Evolutionary conservation across 2,797 vertebrate species (phyloP), one percentile per base, ranked within the genome.

Genomic region (Paedocypris micromegethes): DNA sequence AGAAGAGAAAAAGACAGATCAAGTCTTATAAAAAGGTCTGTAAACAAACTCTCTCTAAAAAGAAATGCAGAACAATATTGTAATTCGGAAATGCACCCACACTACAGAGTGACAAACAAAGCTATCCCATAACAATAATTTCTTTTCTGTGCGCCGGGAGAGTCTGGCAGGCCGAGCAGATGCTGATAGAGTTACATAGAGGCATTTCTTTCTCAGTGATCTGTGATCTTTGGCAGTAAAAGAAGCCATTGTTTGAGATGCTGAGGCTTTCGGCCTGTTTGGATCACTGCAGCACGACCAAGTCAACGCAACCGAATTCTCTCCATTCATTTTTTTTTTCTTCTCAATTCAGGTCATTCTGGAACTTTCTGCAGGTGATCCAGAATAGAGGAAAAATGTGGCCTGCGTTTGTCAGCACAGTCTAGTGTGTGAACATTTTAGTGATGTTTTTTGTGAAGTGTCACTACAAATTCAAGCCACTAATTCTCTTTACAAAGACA

Each of bases 181-280:
- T 71, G 64, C 66, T 70, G 72, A 76, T 70, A 72, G 69, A 74
- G 63, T 69, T 77, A 71, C 77, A 77, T 9, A 23, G 52, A 58
- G 59, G 63, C 75, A 75, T 73, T 73, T 73, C 59, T 75, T 75
- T 73, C 78, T 76, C 73, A 75, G 72, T 64, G 72, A 71, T 72
- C 73, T 64, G 23, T 64, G 67, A 43, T 68, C 55, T 64, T 71
- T 70, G 70, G 67, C 60, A 46, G 55, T 42, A 75, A 72, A 72
- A 75, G 51, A 58, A 54, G 49, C 49, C 75, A 74, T 76, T 76
- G 77, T 77, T 77, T 67, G 57, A 53, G 48, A 46, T 62, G 49
- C 58, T 46, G 3, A 8, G 40, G 43, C 39, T 45, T 75, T 68
- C 59, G n/a, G 74, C 23, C 58, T 47, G 58, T 51, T 40, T 38